Evolutionary conservation across 2,113 vertebrate species (phyloP).

Genomic region (Lepidothrix coronata): DNA sequence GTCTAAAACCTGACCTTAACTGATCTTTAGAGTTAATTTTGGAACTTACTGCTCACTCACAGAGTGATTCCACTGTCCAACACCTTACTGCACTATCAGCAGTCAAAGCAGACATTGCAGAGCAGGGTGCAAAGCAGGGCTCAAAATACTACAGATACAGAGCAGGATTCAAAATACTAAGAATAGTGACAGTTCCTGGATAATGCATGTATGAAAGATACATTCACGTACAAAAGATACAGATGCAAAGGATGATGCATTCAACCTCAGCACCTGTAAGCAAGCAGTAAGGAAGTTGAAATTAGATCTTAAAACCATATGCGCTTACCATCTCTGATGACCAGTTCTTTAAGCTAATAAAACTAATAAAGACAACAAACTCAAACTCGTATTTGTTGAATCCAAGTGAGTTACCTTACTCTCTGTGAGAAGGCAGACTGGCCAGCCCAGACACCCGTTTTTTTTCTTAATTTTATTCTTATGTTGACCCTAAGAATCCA

Average conservation of each 20-base stretch:
- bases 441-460: too few species aligned
- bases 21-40: neutral
- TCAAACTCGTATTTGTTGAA: neutral
- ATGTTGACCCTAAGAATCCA: neutral
- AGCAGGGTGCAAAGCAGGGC: neutral
- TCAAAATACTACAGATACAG: neutral
- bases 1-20: neutral
- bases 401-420: neutral
- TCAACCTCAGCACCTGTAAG: neutral
- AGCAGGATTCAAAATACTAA: neutral
- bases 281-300: neutral
- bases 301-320: neutral
- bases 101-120: neutral
- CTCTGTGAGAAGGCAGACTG: neutral
- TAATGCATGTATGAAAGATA: neutral
- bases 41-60: neutral
- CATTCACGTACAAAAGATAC: neutral
- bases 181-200: neutral
- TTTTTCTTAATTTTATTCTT: neutral
- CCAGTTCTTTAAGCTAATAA: neutral
- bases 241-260: neutral
- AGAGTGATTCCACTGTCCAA: neutral
- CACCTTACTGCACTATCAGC: neutral
- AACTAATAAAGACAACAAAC: neutral
- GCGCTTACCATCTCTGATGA: neutral